phyloP scores from a whole-genome alignment of 2,888 invertebrate species.

The Spilarctia lutea region DNA sequence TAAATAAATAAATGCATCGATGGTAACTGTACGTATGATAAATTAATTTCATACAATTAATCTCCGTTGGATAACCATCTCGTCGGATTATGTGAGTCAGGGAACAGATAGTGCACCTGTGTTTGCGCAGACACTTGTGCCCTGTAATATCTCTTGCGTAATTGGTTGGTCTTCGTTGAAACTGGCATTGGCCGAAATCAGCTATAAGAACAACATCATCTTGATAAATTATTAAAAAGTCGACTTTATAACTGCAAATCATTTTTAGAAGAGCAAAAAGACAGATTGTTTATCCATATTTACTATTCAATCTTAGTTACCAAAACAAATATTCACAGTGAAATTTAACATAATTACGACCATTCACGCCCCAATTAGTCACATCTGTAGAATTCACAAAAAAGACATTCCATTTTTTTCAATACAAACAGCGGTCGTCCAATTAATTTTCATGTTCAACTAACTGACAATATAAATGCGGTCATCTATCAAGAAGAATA shows the following conservation, averaged over 20 bases:
- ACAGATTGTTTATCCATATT: not conserved
- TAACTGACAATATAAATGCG: conserved; percentile 63
- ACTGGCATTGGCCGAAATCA: no score
- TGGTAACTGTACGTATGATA: no score
- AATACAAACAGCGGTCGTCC: conserved; percentile 59
- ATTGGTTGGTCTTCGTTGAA: no score
- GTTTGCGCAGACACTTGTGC: no score
- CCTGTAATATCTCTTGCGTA: no score
- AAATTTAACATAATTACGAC: conserved; percentile 56
- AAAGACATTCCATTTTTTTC: conserved; percentile 63
- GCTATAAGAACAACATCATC: no score
- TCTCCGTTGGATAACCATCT: no score
- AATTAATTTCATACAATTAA: no score
- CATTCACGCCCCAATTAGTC: conserved; percentile 63
- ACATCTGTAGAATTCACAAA: conserved; percentile 58
- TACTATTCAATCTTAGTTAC: not conserved
- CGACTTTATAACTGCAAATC: not conserved
- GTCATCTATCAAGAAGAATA: conserved; percentile 58
- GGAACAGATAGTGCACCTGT: no score
- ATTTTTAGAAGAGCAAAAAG: not conserved
- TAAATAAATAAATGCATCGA: no score
- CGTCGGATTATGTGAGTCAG: no score
- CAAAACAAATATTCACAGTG: conserved; percentile 16
- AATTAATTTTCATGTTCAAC: conserved; percentile 60
- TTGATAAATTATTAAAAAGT: no score